Evolutionary conservation across 2,888 invertebrate species (phyloP).

Genomic region (Platycnemis pennipes): DNA sequence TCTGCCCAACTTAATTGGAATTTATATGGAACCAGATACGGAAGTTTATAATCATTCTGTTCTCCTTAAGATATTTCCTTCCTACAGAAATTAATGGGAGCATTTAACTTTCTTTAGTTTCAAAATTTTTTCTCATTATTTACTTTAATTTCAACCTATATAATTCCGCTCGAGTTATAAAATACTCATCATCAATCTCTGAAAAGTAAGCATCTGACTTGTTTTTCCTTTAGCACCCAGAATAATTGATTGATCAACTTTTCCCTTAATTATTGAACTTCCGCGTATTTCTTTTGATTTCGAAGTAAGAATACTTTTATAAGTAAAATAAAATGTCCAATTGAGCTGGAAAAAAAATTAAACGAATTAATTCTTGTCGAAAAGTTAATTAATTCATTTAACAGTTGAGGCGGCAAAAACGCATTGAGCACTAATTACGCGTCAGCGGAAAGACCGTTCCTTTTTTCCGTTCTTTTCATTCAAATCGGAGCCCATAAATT

Average conservation of each 20-base stretch:
- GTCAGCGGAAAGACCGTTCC: background rate
- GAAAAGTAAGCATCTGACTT: background rate
- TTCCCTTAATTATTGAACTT: constrained; percentile 2
- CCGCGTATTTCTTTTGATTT: background rate
- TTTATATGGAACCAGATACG: background rate
- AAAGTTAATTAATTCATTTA: constrained; percentile 4
- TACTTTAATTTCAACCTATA: background rate
- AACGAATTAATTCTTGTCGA: background rate
- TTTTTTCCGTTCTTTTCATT: background rate
- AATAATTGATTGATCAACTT: background rate
- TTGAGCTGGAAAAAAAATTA: background rate
- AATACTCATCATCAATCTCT: background rate
- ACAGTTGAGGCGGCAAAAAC: background rate
- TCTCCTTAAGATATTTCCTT: background rate
- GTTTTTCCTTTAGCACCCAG: background rate
- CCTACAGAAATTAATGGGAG: background rate
- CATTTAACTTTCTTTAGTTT: background rate
- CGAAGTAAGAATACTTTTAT: background rate
- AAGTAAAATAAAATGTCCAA: background rate
- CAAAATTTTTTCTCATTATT: background rate
- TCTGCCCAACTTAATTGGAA: no score
- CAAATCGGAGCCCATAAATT: constrained; percentile 25
- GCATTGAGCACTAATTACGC: constrained; percentile 6
- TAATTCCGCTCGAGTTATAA: background rate
- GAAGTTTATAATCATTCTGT: background rate